Evolutionary conservation across 1,140 invertebrate genomes (phyloP), one percentile per base, ranked within the genome.

Genomic region (Drosophila hydei): DNA sequence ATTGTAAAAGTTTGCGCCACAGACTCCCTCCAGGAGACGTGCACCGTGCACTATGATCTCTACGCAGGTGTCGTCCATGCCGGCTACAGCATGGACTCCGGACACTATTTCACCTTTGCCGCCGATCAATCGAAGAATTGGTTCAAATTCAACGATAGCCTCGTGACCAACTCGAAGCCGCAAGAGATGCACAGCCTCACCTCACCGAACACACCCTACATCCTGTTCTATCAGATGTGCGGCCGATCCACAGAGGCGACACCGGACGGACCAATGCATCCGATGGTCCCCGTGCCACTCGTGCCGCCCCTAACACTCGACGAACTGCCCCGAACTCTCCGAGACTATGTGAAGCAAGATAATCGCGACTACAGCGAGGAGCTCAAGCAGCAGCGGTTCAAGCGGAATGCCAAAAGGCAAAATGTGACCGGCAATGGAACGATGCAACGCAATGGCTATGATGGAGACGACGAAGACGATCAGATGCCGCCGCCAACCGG

Each of bases 51-150:
- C 5, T 97, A 97, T 88, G 93, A 93, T 8, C 88, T 97, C 0
- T 97, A 96, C 81, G 96, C 96, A 0, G 96, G 96, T 0, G 95
- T 98, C 0, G 95, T 98, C 0, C 97, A 98, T 89, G 95, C 95
- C 0, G 96, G 97, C 2, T 94, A 94, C 11, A 96, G 94, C 40
- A 94, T 96, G 72, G 96, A 97, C 81, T 95, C 95, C 4, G 97
- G 97, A 0, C 97, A 98, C 90, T 97, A 98, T 89, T 97, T 97
- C 80, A 96, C 96, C 0, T 95, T 96, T 75, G 96, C 95, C 0
- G 93, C 95, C 25, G 95, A 96, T 81, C 92, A 93, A 18, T 92
- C 94, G 1, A 93, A 93, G 69, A 95, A 94, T 93, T 97, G 96
- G 97, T 96, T 94, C 84, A 94, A 95, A 71, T 97, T 96, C 79